Percentiles rank a stretch among this genome's conserved stretches.
Conservation (phyloP, 2,113 vertebrate genomes). For the Phalacrocorax carbo region DNA sequence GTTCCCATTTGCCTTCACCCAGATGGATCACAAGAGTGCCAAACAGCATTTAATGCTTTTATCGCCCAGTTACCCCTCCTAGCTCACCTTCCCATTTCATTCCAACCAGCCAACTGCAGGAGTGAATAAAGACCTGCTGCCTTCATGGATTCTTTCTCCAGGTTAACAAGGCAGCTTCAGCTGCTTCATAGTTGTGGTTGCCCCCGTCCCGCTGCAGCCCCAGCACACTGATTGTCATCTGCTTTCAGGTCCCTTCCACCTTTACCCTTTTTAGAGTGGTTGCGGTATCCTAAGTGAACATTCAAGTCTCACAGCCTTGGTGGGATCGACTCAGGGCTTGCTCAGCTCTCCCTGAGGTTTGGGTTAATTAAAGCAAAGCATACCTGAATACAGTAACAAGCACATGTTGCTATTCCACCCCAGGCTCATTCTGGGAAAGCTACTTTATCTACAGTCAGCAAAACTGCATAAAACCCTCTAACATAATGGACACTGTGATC, state of each 20-base stretch:
- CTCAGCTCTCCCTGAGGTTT: background rate
- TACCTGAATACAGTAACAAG: background rate
- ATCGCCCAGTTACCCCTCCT: background rate
- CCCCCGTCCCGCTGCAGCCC: background rate
- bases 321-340: background rate
- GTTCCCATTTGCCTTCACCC: background rate
- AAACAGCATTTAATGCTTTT: background rate
- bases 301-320: background rate
- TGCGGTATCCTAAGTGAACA: too few relatives aligned
- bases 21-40: background rate
- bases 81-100: background rate
- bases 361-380: background rate
- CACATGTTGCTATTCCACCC: background rate
- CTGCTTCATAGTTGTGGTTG: background rate
- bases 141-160: background rate
- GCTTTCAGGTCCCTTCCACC: background rate
- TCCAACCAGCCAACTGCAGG: background rate
- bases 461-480: background rate
- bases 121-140: background rate
- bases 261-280: fast-evolving
- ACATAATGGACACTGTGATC: fast-evolving
- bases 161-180: background rate
- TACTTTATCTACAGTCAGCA: background rate
- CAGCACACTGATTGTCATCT: background rate
- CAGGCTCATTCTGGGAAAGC: background rate